phyloP scores from a whole-genome alignment of 2,113 vertebrate genomes.

The Fulmarus glacialis region DNA sequence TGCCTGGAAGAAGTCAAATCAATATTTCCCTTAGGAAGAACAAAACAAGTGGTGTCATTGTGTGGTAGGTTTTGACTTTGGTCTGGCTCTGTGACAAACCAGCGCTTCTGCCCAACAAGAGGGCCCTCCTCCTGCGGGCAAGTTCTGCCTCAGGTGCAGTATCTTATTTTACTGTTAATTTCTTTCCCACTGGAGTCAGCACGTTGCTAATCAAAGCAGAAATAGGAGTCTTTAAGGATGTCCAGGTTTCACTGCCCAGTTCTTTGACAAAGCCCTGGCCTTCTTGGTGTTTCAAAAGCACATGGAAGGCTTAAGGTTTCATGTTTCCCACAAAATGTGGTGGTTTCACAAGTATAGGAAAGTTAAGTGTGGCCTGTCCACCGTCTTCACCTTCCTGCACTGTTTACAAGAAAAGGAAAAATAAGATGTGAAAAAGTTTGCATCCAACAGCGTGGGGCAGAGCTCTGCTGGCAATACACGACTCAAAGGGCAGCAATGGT shows the following conservation, averaged over 20 bases:
- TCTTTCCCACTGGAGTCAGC: not conserved
- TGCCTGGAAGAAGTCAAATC: not conserved
- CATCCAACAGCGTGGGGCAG: not conserved
- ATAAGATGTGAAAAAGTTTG: not conserved
- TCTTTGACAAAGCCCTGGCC: not conserved
- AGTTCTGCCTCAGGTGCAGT: not conserved
- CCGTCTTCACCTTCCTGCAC: not conserved
- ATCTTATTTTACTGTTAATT: not conserved
- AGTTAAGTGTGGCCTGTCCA: not conserved
- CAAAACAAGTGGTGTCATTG: not conserved
- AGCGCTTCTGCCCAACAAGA: not conserved
- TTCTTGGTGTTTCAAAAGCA: not conserved
- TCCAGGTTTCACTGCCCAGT: not conserved
- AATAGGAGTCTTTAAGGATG: not conserved
- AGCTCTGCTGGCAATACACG: fast-evolving
- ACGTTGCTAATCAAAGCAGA: not conserved
- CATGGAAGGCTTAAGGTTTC: not conserved
- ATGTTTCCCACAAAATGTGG: not conserved
- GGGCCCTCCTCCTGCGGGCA: not conserved
- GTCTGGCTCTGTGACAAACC: not conserved
- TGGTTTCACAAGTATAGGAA: not conserved
- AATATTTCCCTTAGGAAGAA: not conserved
- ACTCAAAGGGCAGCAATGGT: not conserved
- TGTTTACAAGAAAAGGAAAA: not conserved
- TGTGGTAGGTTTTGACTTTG: not conserved